Percentiles rank a stretch among this genome's conserved stretches.
Evolutionary conservation across 2,888 invertebrate species (phyloP).

Genomic region (Antitype chi): DNA sequence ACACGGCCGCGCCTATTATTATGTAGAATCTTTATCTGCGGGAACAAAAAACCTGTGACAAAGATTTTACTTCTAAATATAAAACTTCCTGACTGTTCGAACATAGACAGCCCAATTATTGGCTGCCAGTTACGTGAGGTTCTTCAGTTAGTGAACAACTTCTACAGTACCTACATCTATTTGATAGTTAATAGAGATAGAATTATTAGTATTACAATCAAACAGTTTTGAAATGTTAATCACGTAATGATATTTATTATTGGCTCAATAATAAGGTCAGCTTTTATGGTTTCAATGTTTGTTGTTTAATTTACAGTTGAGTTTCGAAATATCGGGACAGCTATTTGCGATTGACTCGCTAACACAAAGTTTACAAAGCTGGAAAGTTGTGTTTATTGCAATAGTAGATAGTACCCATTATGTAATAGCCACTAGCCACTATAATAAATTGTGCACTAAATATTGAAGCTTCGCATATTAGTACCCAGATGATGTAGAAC

Average conservation of each 20-base stretch:
- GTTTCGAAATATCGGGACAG: conserved; percentile 1
- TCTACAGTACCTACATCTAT: background rate
- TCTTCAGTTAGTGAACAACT: no score
- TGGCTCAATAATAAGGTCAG: background rate
- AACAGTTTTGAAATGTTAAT: background rate
- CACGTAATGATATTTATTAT: background rate
- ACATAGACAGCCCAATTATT: no score
- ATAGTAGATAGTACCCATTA: background rate
- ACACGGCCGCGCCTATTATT: no score
- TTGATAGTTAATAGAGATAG: background rate
- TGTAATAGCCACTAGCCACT: no score
- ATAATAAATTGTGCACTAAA: background rate
- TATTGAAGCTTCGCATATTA: background rate
- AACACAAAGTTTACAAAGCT: background rate
- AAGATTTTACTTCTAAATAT: no score
- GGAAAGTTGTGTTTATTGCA: background rate
- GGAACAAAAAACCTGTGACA: no score
- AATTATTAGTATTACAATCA: background rate
- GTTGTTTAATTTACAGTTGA: background rate
- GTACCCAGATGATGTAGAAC: background rate
- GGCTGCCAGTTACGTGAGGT: no score
- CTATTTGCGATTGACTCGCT: conserved; percentile 1
- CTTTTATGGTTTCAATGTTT: background rate
- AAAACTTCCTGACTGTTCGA: no score
- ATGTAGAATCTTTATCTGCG: no score